Base-by-base conservation (phyloP, 2,113 vertebrate species). In the Macquaria ambigua region DNA sequence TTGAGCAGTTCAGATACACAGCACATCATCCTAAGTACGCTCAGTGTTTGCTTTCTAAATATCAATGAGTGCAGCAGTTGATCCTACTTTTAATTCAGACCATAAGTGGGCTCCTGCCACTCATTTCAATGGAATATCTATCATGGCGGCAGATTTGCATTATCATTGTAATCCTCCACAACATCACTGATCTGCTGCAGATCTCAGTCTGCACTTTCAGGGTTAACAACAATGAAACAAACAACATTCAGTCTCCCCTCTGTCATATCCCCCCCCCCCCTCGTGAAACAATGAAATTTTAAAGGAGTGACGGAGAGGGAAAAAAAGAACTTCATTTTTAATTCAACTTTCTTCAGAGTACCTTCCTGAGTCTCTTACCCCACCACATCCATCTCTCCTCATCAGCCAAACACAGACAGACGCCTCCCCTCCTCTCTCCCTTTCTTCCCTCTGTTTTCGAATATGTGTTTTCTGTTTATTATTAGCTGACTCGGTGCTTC, bases 361-460 rank as follows among this genome's bases (percentile, higher is more conserved):
- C 76, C 86, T 94, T 96, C 96, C 96, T 95, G 96, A 97, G 96
- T 97, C 94, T 63, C 96, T 97, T 95, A 95, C 96, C 58, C 95
- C 95, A 94, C 94, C 95, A 95, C 96, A 97, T 97, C 96, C 96
- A 97, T 97, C 94, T 97, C 93, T 80, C 83, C 89, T 93, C 93
- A 92, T 82, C 90, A 89, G 84, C 82, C 90, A 86, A 88, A 93
- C 90, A 89, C 86, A 92, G 84, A 92, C 86, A 87, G 85, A 82
- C 48, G 8, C 95, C 90, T 92, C 94, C 83, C 77, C 85, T 89
- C 90, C 85, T 82, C 82, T 73, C 85, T 92, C 87, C 88, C 91
- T 94, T 87, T 91, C 89, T 68, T 84, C 89, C 79, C 80, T 93
- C 91, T 90, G 85, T 93, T 94, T 96, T 92, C 94, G 95, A 89